Percentiles rank a stretch among this genome's conserved stretches.
These are phyloP conservation scores for Coelinius sp. DNA, from an alignment of 2,888 invertebrate species.

Conservation along the genomic window DNA sequence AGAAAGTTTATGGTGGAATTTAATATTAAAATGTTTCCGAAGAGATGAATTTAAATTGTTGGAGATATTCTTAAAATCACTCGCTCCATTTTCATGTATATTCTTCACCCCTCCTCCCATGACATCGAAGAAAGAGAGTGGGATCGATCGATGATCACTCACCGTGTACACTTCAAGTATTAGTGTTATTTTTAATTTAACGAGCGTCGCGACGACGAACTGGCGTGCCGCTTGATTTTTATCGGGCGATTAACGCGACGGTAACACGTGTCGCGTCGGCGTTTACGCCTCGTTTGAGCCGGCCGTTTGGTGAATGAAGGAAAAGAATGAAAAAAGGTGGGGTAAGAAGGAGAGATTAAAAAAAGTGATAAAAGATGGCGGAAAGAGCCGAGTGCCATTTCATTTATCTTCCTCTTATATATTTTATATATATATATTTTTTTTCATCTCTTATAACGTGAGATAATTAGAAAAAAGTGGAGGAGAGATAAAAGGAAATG, in stretches of 20 bases:
- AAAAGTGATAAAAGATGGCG: neutral
- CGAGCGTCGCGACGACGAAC: slow-evolving; percentile 44
- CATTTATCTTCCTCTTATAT: neutral
- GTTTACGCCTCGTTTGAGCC: slow-evolving; percentile 64
- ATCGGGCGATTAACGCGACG: slow-evolving; percentile 70
- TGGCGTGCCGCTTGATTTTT: slow-evolving; percentile 70
- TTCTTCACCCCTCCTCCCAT: neutral
- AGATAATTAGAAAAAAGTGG: slow-evolving; percentile 1
- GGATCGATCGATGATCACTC: slow-evolving; percentile 39
- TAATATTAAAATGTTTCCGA: too few species aligned
- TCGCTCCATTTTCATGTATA: too few species aligned
- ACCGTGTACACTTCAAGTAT: slow-evolving; percentile 22
- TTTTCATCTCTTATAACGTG: neutral
- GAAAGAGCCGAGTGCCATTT: neutral
- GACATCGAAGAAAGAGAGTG: neutral
- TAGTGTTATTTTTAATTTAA: slow-evolving; percentile 54
- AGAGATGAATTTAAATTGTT: too few species aligned
- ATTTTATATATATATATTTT: neutral
- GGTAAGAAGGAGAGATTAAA: neutral
- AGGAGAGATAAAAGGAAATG: slow-evolving; percentile 13
- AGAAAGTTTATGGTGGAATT: too few species aligned
- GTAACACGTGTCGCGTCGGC: slow-evolving; percentile 65
- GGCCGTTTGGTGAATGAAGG: slow-evolving; percentile 43
- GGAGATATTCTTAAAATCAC: too few species aligned
- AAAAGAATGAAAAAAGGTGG: neutral